Evolutionary conservation across 2,797 vertebrate species (phyloP).

Genomic region (Sebastes kiyomatsui): DNA sequence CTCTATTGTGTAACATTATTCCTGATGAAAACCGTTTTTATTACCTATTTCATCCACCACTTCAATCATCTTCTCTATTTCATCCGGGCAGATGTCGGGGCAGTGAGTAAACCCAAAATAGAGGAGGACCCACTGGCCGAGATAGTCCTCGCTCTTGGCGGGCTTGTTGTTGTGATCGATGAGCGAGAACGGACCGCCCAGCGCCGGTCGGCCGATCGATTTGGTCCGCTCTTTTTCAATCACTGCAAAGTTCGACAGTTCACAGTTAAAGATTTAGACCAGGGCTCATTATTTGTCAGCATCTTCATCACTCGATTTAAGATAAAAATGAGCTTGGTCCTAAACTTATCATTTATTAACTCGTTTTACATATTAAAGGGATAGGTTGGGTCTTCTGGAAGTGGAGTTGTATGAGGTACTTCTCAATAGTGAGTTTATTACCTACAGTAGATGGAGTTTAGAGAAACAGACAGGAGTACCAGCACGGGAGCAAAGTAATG

Average conservation of each 20-base stretch:
- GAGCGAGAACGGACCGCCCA: conserved; percentile 94
- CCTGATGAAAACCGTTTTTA: fast-evolving
- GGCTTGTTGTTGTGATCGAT: conserved; percentile 87
- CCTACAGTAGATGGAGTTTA: too few relatives aligned
- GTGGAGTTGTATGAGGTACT: too few relatives aligned
- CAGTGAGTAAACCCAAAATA: conserved; percentile 99
- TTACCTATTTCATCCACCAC: conserved; percentile 95
- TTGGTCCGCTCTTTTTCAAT: conserved; percentile 88
- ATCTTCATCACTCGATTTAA: not conserved
- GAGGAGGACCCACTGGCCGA: conserved; percentile 93
- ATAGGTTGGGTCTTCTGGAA: too few relatives aligned
- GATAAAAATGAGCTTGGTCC: not conserved
- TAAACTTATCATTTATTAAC: not conserved
- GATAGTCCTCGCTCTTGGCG: conserved; percentile 86
- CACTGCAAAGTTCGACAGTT: conserved; percentile 66
- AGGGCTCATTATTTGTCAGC: not conserved
- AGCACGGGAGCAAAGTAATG: too few relatives aligned
- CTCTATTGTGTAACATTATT: not conserved
- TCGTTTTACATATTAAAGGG: not conserved
- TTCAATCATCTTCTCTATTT: conserved; percentile 95
- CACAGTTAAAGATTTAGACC: not conserved
- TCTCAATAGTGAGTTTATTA: too few relatives aligned
- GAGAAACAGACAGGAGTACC: too few relatives aligned
- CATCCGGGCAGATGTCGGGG: conserved; percentile 96
- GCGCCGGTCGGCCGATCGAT: conserved; percentile 88